Base-by-base conservation (phyloP, 2,888 invertebrate genomes). In the Ormyrus labotus region DNA sequence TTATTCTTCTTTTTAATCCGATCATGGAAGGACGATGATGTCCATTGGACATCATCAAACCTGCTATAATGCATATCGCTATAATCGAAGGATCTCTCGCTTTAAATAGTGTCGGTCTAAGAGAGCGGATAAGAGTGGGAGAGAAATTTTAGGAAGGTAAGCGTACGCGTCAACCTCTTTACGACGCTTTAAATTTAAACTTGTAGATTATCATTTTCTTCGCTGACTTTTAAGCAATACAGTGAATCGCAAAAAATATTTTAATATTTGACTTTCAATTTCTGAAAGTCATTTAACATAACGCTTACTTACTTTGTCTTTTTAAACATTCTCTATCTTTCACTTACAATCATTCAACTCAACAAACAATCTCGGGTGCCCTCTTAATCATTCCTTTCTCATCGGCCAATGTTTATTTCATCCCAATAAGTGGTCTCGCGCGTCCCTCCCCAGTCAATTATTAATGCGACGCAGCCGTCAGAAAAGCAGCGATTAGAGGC, bases 11-110 rank as follows among this genome's bases (percentile, higher is more conserved):
- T 19, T 19, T 19, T 19, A 19, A 19, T 2, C 19, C 19, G 19
- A 19, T 19, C 19, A 19, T 19, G 19, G 19, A 84, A 84, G 85
- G 85, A 85, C 84, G 86, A 84, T 83, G 84, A 78, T 81, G 86
- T 85, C 19, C 19, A 19, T 19, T 19, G 19, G 19, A 1, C 19
- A 19, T 19, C 19, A 19, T 19, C 19, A 1, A 19, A 19, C 19
- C 19, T 83, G 84, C 85, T 88, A 86, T 88, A 88, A 88, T 88
- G 85, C 85, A 85, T 86, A 88, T 87, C 85, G 85, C 88, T 84
- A 87, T 84, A 87, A 87, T 87, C 86, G 85, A 85, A 85, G 86
- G 85, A 85, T 85, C 85, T 85, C 86, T 85, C 85, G 81, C 86
- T 85, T 87, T 87, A 86, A 88, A 88, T 87, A 85, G 86, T 81